phyloP scores from a whole-genome alignment of 2,888 invertebrate genomes.

The Lasioglossum malachurum region DNA sequence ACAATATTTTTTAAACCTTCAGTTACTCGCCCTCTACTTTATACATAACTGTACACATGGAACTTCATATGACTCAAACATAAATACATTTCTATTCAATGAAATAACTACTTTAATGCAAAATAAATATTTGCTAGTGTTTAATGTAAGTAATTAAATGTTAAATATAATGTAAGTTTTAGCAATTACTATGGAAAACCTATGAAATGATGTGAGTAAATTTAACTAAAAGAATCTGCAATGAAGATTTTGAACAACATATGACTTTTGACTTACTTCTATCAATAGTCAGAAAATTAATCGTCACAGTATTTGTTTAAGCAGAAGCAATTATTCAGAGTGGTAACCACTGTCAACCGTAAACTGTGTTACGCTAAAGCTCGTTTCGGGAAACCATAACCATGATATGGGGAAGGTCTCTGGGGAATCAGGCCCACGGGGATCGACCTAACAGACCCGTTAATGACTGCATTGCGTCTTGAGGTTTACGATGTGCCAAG shows the following conservation, averaged over 20 bases:
- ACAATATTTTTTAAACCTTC: neutral
- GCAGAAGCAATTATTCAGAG: neutral
- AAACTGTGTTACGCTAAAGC: slow-evolving; percentile 1
- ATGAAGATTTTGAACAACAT: too few relatives aligned
- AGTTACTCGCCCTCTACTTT: too few relatives aligned
- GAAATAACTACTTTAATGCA: too few relatives aligned
- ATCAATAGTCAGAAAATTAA: neutral
- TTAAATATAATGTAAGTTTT: neutral
- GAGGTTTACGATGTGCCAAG: neutral
- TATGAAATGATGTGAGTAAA: neutral
- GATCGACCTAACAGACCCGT: slow-evolving; percentile 6
- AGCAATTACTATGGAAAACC: neutral
- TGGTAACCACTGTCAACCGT: neutral
- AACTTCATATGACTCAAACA: too few relatives aligned
- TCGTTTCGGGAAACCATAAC: slow-evolving; percentile 1
- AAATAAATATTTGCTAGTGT: too few relatives aligned
- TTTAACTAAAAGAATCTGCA: too few relatives aligned
- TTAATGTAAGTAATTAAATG: too few relatives aligned
- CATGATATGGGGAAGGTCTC: neutral
- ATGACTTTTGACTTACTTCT: neutral
- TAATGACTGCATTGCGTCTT: slow-evolving; percentile 2
- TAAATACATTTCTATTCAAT: too few relatives aligned
- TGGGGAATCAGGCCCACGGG: slow-evolving; percentile 6
- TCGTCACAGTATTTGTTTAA: neutral
- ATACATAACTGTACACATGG: too few relatives aligned